These are phyloP conservation scores for Drosophila falleni DNA, from an alignment of 2,888 invertebrate species.

Conservation along the genomic window DNA sequence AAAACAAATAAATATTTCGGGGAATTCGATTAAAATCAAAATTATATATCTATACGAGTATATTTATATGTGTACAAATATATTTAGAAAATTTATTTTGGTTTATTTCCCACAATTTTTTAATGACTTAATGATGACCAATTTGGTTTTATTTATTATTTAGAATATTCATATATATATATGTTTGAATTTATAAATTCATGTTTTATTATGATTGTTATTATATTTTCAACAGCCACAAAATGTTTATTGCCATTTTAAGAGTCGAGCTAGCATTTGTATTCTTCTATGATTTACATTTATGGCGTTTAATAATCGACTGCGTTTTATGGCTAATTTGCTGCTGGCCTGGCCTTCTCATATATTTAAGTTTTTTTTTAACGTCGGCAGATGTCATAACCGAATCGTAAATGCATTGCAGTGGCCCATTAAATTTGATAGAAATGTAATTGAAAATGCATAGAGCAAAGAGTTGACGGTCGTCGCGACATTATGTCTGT, in stretches of 20 bases:
- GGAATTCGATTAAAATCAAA: constrained; percentile 22
- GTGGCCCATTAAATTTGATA: constrained; percentile 36
- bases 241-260: constrained; percentile 53
- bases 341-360: constrained; percentile 18
- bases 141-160: constrained; percentile 40
- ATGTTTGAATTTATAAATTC: background rate
- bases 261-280: constrained; percentile 32
- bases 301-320: constrained; percentile 75
- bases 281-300: constrained; percentile 64
- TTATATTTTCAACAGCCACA: constrained; percentile 47
- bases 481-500: constrained; percentile 9
- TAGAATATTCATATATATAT: constrained; percentile 8
- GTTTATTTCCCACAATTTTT: constrained; percentile 2
- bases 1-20: constrained; percentile 6
- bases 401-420: constrained; percentile 62
- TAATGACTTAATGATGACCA: constrained; percentile 32
- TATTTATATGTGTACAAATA: too few relatives aligned
- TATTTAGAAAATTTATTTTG: constrained; percentile 13
- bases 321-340: constrained; percentile 71
- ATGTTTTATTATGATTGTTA: constrained; percentile 32
- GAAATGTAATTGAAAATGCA: constrained; percentile 50
- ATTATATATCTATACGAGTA: constrained; percentile 4
- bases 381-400: constrained; percentile 44
- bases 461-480: constrained; percentile 11
- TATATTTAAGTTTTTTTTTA: constrained; percentile 10